Conservation (phyloP, 2,113 vertebrate species). For the Callipepla squamata region DNA sequence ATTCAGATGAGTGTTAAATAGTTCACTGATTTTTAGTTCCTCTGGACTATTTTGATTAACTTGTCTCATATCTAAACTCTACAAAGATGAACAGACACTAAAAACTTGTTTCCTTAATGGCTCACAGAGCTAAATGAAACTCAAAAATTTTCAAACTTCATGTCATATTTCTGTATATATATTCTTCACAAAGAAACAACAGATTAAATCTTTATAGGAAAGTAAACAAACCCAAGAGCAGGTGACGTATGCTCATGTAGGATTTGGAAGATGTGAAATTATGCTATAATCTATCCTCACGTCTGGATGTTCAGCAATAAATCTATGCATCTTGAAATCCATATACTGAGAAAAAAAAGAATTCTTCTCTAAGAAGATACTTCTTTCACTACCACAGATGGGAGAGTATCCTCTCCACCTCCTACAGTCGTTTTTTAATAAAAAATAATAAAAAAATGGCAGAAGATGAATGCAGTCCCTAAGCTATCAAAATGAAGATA, state of each 20-base stretch:
- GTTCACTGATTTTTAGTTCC: neutral
- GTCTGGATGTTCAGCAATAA: neutral
- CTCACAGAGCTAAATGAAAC: neutral
- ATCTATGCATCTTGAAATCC: neutral
- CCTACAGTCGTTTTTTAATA: neutral
- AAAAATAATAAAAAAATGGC: slow-evolving; percentile 7
- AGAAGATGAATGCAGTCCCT: neutral
- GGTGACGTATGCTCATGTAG: neutral
- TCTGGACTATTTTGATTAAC: neutral
- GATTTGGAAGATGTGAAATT: slow-evolving; percentile 7
- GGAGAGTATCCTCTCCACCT: neutral
- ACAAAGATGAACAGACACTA: neutral
- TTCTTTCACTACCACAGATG: neutral
- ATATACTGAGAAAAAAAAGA: neutral
- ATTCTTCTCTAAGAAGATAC: neutral
- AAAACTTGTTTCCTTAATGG: neutral
- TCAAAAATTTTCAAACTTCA: neutral
- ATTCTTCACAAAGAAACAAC: neutral
- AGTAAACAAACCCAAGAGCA: neutral
- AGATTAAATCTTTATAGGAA: neutral
- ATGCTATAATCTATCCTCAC: neutral
- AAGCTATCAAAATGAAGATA: slow-evolving; percentile 6
- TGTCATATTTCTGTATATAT: neutral
- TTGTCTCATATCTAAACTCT: neutral
- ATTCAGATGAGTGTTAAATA: neutral